Evolutionary conservation across 2,113 vertebrate species (phyloP).

Genomic region (Tenrec ecaudatus): DNA sequence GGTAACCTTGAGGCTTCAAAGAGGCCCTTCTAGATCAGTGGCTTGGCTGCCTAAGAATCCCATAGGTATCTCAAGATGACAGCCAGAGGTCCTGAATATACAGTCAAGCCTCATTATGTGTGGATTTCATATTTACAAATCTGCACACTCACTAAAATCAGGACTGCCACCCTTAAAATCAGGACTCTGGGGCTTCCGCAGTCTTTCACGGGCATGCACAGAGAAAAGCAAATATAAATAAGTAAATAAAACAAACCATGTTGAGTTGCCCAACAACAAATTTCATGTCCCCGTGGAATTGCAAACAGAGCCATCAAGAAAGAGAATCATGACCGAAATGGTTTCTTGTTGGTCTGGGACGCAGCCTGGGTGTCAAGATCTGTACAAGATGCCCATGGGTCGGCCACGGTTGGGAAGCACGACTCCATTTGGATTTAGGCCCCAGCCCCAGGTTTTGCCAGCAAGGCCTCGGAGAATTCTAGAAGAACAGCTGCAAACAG

Average conservation of each 20-base stretch:
- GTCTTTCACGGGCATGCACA: neutral
- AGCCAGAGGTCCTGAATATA: neutral
- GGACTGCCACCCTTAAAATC: neutral
- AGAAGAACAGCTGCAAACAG: neutral
- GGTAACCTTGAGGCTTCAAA: constrained; percentile 3
- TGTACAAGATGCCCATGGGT: neutral
- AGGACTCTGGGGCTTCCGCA: neutral
- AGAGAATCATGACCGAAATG: neutral
- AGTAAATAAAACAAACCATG: neutral
- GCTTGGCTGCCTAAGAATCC: neutral
- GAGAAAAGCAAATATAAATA: neutral
- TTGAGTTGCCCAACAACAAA: neutral
- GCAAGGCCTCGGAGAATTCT: neutral
- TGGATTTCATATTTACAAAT: neutral
- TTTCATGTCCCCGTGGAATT: neutral
- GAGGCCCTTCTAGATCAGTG: neutral
- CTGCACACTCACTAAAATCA: neutral
- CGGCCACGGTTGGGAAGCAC: neutral
- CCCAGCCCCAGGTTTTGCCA: neutral
- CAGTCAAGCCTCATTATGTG: neutral
- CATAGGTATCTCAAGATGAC: neutral
- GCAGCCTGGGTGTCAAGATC: neutral
- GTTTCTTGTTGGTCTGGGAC: neutral
- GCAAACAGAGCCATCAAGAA: neutral
- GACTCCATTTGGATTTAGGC: neutral